phyloP scores from a whole-genome alignment of 2,113 vertebrate species.

The Menidia beryllina region DNA sequence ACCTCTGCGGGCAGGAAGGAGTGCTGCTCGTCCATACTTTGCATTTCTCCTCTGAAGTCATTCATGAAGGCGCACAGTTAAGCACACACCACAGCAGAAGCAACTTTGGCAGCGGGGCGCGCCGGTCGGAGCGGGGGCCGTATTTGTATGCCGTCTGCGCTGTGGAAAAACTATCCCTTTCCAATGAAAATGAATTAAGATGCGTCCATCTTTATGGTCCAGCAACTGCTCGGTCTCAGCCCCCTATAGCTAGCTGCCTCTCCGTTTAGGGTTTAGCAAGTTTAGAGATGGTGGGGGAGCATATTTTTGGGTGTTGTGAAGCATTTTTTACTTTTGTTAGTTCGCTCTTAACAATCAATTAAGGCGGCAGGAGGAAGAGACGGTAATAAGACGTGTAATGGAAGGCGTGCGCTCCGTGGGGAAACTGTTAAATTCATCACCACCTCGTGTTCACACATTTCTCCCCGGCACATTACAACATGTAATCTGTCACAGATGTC shows the following conservation, averaged over 20 bases:
- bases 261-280: constrained; percentile 54
- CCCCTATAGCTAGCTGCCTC: constrained; percentile 58
- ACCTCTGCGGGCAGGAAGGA: constrained; percentile 60
- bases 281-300: constrained; percentile 50
- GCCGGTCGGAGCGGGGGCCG: constrained; percentile 47
- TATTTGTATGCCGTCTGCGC: constrained; percentile 34
- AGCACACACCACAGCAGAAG: constrained; percentile 58
- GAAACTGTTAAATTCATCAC: constrained; percentile 70
- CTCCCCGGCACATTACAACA: constrained; percentile 72
- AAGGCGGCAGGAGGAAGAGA: constrained; percentile 61
- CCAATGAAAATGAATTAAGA: constrained; percentile 45
- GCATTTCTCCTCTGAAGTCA: constrained; percentile 72
- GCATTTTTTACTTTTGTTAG: constrained; percentile 42
- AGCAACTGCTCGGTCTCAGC: constrained; percentile 19
- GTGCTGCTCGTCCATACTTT: constrained; percentile 60
- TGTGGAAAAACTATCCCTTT: constrained; percentile 30
- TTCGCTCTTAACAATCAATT: constrained; percentile 71
- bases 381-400: constrained; percentile 72
- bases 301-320: constrained; percentile 40
- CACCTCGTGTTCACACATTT: constrained; percentile 67
- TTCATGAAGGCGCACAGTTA: constrained; percentile 66
- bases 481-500: constrained; percentile 75
- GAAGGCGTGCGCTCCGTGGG: constrained; percentile 58
- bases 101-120: constrained; percentile 47
- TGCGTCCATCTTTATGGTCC: constrained; percentile 41